Evolutionary conservation across 2,113 vertebrate species (phyloP).

Genomic region (Planiliza haematocheilus): DNA sequence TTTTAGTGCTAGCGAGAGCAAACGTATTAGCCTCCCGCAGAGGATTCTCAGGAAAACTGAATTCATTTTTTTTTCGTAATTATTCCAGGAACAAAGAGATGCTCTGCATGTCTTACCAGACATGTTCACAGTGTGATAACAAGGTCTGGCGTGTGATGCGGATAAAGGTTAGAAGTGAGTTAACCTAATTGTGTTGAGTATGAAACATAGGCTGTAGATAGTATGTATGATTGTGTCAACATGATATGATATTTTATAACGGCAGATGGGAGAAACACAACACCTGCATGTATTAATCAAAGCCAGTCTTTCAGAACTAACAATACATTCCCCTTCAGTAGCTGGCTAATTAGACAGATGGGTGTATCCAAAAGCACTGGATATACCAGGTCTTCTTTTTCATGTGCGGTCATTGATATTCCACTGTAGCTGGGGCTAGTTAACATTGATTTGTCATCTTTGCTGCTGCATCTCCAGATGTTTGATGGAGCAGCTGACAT

Average conservation of each 20-base stretch:
- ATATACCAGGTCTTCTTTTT: conserved; percentile 33
- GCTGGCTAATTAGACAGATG: conserved; percentile 33
- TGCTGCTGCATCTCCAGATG: conserved; percentile 46
- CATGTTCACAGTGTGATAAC: not conserved
- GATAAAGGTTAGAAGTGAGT: not conserved
- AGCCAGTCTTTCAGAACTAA: conserved; percentile 52
- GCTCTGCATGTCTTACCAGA: conserved; percentile 2
- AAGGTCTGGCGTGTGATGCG: not conserved
- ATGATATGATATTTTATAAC: not conserved
- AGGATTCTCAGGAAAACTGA: conserved; percentile 58
- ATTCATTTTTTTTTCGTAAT: conserved; percentile 27
- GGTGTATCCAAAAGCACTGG: conserved; percentile 23
- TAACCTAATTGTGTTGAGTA: not conserved
- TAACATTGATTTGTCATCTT: conserved; percentile 63
- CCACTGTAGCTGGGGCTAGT: conserved; percentile 41
- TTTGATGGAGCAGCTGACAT: conserved; percentile 65
- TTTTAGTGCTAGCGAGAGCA: conserved; percentile 58
- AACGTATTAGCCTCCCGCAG: conserved; percentile 65
- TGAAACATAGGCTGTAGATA: not conserved
- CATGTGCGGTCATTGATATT: conserved; percentile 45
- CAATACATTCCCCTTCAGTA: conserved; percentile 38
- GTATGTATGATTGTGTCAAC: not conserved
- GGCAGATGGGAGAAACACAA: conserved; percentile 42
- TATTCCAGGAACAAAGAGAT: conserved; percentile 58
- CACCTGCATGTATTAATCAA: conserved; percentile 41